These are phyloP conservation scores for Archilochus colubris DNA, from an alignment of 2,113 vertebrate species.

Conservation along the genomic window DNA sequence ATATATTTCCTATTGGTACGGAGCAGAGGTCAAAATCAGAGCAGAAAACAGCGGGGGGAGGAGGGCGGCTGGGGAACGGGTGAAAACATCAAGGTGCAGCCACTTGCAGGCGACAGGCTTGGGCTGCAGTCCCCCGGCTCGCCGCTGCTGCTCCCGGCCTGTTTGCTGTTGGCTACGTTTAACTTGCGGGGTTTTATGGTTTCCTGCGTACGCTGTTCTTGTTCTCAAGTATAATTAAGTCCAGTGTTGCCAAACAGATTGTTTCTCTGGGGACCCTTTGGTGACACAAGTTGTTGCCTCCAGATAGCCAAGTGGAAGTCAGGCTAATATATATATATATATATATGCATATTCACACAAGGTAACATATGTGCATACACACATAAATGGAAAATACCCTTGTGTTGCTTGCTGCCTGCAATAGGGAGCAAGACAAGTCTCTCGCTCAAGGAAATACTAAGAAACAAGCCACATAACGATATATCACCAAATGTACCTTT, in stretches of 20 bases:
- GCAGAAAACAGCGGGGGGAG: not conserved
- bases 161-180: constrained; percentile 73
- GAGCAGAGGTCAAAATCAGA: not conserved
- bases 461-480: not conserved
- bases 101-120: not conserved
- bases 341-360: not conserved
- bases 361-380: not conserved
- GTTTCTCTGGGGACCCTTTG: constrained; percentile 52
- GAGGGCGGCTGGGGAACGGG: not conserved
- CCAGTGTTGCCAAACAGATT: constrained; percentile 25
- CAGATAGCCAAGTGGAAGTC: not conserved
- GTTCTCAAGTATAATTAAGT: constrained; percentile 21
- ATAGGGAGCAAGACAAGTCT: not conserved
- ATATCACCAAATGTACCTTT: not conserved
- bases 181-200: constrained; percentile 76
- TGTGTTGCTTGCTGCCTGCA: not conserved
- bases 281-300: not conserved
- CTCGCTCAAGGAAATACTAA: not conserved
- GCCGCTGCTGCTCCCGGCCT: not conserved
- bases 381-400: not conserved
- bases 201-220: constrained; percentile 75
- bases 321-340: not conserved
- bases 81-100: not conserved
- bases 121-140: not conserved
- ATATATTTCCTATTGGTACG: not conserved